Evolutionary conservation across 1,140 invertebrate genomes (phyloP), one percentile per base, ranked within the genome.

Genomic region (Scaptomyza pallida): DNA sequence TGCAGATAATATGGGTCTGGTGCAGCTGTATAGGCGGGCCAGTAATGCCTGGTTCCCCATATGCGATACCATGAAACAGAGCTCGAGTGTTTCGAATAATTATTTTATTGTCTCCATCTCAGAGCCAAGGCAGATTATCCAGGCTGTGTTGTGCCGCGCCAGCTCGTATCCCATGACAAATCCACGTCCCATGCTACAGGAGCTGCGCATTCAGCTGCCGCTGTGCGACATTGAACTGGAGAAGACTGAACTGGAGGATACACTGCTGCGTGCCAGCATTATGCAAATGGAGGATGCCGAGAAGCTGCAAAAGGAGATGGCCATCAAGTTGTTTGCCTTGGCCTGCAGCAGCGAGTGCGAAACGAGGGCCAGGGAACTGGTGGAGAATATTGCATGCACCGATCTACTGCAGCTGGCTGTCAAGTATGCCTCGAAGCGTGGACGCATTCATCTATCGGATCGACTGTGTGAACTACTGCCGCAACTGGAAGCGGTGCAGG

Each of bases 81-180:
- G 92, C 19, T 94, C 95, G 90, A 95, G 94, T 69, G 94, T 95
- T 79, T 94, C 94, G 71, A 97, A 98, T 93, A 93, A 96, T 91
- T 96, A 95, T 86, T 98, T 97, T 91, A 92, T 98, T 33, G 94
- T 97, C 40, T 94, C 96, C 1, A 89, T 97, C 0, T 95, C 93
- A 62, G 97, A 99, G 92, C 92, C 92, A 4, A 93, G 94, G 41
- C 95, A 96, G 90, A 95, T 94, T 51, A 93, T 97, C 3, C 93
- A 95, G 15, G 96, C 95, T 35, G 95, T 99, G 45, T 92, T 96
- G 8, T 99, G 98, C 79, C 97, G 97, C 91, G 98, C 97, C 15
- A 93, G 94, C 16, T 93, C 94, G 33, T 99, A 97, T 92, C 98
- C 98, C 4, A 93, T 94, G 9, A 97, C 97, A 0, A 94, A 95